Percentiles rank a stretch among this genome's conserved stretches.
phyloP scores from a whole-genome alignment of 1,140 invertebrate species.

The Sarcophaga bullata region DNA sequence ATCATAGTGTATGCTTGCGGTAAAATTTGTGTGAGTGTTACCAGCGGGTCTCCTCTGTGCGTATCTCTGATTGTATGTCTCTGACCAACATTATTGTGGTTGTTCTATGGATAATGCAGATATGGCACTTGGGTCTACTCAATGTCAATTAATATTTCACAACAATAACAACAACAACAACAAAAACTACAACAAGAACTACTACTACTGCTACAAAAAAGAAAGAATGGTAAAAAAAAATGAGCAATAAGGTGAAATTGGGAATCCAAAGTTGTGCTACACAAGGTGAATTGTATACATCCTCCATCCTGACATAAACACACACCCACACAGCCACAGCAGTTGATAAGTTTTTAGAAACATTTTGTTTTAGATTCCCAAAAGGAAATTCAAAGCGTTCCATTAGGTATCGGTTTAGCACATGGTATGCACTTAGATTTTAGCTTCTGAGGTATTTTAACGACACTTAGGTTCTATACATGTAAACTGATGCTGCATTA shows the following conservation, averaged over 20 bases:
- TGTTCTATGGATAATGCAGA: constrained; percentile 28
- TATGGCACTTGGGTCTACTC: constrained; percentile 29
- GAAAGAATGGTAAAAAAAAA: too few relatives aligned
- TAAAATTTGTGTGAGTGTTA: not conserved
- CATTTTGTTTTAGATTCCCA: not conserved
- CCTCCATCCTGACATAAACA: too few relatives aligned
- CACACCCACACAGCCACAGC: too few relatives aligned
- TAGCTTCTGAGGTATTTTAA: too few relatives aligned
- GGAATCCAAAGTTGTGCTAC: not conserved
- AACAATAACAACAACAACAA: not conserved
- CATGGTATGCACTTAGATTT: too few relatives aligned
- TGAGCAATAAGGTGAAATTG: not conserved
- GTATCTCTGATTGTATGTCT: constrained; percentile 14
- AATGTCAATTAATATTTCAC: constrained; percentile 39
- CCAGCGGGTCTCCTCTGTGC: not conserved
- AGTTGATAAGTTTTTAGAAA: not conserved
- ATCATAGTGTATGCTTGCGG: not conserved
- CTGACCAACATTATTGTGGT: constrained; percentile 36
- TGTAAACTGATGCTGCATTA: too few relatives aligned
- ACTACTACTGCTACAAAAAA: too few relatives aligned
- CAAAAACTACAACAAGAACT: not conserved
- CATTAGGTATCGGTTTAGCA: too few relatives aligned
- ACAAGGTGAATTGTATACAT: constrained; percentile 14
- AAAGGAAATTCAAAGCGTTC: not conserved
- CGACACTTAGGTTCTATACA: too few relatives aligned